A percentile compares a stretch with the other conserved stretches of the same genome.
Evolutionary conservation across 2,797 vertebrate genomes (phyloP).

Genomic region (Intellagama lesueurii): DNA sequence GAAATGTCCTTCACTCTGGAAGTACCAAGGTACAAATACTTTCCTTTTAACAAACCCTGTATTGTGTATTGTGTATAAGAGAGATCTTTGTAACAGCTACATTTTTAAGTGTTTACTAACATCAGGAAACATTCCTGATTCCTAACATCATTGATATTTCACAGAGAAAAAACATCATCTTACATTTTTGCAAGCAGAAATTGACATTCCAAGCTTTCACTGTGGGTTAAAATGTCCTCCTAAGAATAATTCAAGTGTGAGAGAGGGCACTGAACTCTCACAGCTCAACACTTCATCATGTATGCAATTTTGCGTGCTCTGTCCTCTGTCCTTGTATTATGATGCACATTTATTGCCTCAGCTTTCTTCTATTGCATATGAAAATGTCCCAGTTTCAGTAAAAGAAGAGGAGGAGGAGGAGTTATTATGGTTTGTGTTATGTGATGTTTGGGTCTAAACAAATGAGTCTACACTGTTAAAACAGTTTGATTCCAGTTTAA

Average conservation of each 20-base stretch:
- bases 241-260: neutral
- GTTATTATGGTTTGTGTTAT: too few relatives aligned
- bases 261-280: neutral
- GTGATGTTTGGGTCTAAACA: too few relatives aligned
- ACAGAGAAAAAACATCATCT: neutral
- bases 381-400: neutral
- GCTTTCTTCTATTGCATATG: neutral
- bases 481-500: too few relatives aligned
- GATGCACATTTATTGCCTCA: neutral
- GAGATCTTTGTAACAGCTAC: neutral
- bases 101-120: slow-evolving; percentile 15
- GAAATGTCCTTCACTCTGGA: neutral
- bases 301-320: neutral
- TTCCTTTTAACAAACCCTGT: slow-evolving; percentile 1
- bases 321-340: neutral
- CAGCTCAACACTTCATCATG: neutral
- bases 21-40: neutral
- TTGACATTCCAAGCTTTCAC: neutral
- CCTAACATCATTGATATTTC: neutral
- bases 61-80: neutral
- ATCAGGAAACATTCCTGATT: neutral
- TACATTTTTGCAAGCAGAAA: neutral
- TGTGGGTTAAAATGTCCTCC: neutral
- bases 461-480: too few relatives aligned
- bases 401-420: too few relatives aligned